Percentiles rank a stretch among this genome's conserved stretches.
These are phyloP conservation scores for Campylorhamphus procurvoides DNA, from an alignment of 2,113 vertebrate species.

Conservation along the genomic window DNA sequence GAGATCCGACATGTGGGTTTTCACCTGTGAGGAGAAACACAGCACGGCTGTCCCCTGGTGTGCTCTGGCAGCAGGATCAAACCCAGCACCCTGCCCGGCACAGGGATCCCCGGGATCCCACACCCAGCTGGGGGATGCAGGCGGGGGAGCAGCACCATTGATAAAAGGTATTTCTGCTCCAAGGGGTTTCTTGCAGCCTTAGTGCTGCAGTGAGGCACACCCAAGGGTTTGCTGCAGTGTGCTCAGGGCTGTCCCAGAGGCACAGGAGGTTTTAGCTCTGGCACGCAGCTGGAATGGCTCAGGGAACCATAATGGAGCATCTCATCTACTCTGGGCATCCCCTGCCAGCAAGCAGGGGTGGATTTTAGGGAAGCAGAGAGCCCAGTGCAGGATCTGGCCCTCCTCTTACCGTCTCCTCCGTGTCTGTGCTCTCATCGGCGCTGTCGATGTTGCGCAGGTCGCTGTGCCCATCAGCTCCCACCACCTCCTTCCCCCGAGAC, in stretches of 20 bases:
- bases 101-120: rapidly evolving
- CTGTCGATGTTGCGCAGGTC: background rate
- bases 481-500: background rate
- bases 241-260: background rate
- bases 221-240: background rate
- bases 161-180: background rate
- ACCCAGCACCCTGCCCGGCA: background rate
- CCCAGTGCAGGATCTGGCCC: rapidly evolving
- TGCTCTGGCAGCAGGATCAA: background rate
- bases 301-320: background rate
- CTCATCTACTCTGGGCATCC: background rate
- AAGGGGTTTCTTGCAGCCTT: background rate
- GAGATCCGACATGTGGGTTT: background rate
- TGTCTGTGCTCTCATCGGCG: background rate
- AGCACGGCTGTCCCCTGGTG: background rate
- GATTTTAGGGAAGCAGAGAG: background rate
- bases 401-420: conserved; percentile 21
- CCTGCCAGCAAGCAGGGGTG: background rate
- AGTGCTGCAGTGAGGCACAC: background rate
- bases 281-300: rapidly evolving
- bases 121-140: background rate
- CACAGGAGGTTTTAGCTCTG: rapidly evolving
- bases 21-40: conserved; percentile 35
- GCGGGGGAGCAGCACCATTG: background rate
- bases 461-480: rapidly evolving